Conservation (phyloP, 1,140 invertebrate species). For the Tigriopus japonicus region DNA sequence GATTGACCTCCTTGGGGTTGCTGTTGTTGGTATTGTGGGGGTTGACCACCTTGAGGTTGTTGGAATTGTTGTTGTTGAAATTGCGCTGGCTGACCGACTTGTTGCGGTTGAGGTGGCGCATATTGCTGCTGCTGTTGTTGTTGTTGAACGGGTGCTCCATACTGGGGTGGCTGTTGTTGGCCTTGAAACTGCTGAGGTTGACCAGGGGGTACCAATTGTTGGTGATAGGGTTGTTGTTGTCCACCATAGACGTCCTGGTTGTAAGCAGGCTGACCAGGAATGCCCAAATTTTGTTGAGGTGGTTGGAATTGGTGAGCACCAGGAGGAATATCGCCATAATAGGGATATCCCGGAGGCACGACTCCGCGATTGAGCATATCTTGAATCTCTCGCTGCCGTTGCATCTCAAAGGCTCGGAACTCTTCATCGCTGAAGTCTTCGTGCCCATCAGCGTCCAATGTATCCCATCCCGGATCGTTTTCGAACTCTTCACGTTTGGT, state of each 20-base stretch:
- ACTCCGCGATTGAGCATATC: background rate
- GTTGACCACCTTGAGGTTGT: background rate
- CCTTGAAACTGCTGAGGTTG: conserved; percentile 1
- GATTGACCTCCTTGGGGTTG: background rate
- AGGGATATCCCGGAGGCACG: conserved; percentile 3
- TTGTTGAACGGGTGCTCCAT: background rate
- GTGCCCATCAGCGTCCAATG: background rate
- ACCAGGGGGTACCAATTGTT: background rate
- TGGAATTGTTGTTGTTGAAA: background rate
- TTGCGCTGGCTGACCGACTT: too few species aligned
- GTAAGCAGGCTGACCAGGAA: background rate
- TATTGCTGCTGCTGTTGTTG: conserved; percentile 1
- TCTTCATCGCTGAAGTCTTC: conserved; percentile 10
- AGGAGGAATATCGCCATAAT: background rate
- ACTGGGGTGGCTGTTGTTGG: background rate
- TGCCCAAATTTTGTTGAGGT: background rate
- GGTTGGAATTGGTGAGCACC: background rate
- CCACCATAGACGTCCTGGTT: background rate
- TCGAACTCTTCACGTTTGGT: conserved; percentile 9
- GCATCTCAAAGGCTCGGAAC: conserved; percentile 2
- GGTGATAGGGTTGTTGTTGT: background rate
- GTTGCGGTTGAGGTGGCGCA: too few species aligned
- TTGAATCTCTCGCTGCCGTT: conserved; percentile 5
- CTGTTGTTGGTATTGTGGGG: background rate
- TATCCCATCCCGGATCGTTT: conserved; percentile 14